Base-by-base conservation (phyloP, 2,113 vertebrate genomes). In the Trichomycterus rosablanca region DNA sequence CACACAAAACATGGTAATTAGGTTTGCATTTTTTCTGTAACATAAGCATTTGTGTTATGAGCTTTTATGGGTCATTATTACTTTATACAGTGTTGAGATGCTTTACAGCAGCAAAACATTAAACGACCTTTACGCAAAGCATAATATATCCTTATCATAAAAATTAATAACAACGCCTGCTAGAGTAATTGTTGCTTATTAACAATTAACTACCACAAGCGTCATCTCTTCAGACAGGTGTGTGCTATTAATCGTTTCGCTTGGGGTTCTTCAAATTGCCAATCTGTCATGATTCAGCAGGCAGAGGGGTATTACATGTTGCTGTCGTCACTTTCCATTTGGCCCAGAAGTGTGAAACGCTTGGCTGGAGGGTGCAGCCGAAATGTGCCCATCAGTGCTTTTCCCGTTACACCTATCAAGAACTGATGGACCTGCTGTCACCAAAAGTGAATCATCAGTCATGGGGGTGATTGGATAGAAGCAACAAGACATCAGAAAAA, bases 341-440 rank as follows among this genome's bases (percentile, higher is more conserved):
- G 56, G 28, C 16, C 19, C 10, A 3, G 6, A 66, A 20, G 30
- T 71, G 40, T 11, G 32, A 49, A 51, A 9, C 12, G 52, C 28
- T 55, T 39, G 49, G 34, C n/a, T 52, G 42, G 30, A 45, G 34
- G 43, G 39, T 37, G 42, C 10, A 48, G 42, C 8, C 12, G 23
- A 39, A 48, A 39, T 59, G 58, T 50, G 50, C n/a, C 7, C 24
- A 43, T 56, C 2, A 43, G 24, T 56, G 44, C 45, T n/a, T 28
- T 50, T 66, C 48, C 58, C 14, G 49, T 42, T 59, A 24, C 50
- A 65, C 34, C 48, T 59, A 45, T 45, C 48, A 54, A 48, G 23
- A 48, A 10, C 42, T 39, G 43, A 49, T 56, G 32, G 63, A 49
- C 63, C 23, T 15, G 22, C 44, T 49, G 23, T 48, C 63, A 40